Evolutionary conservation across 2,888 invertebrate genomes (phyloP), one percentile per base, ranked within the genome.

Genomic region (Creontiades dilutus): DNA sequence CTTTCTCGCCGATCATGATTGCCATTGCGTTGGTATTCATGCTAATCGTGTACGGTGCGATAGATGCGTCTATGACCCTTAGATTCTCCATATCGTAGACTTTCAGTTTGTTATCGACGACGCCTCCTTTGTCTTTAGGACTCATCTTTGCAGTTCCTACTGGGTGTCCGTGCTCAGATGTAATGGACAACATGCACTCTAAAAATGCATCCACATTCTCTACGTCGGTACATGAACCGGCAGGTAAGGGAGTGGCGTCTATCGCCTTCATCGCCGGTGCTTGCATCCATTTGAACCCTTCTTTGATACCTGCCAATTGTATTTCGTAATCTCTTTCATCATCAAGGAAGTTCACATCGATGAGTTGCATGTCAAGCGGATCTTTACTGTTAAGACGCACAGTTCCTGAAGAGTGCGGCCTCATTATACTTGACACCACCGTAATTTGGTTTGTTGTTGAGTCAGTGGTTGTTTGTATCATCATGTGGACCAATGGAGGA

Each of bases 121-220:
- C 95, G 0, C 96, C 95, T 23, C n/a, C 37, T 19, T 84, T 84
- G 0, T 93, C 94, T 0, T 94, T 94, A 92, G 96, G 96, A 0
- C 96, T 96, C 96, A 96, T 96, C 92, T 95, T 96, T 91, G 95
- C 95, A 0, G 96, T 96, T 7, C 95, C 95, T 91, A 95, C 94
- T 92, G 95, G 95, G 93, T 96, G 96, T 92, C 95, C 93, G 0
- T 95, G 95, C 27, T 94, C 94, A 0, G 96, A 95, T 57, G 95
- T 93, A 16, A 94, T 94, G 14, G 95, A 94, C 12, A 95, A 93
- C 1, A 95, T 95, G 92, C 96, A 96, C 91, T 95, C 95, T 96
- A 96, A 96, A 92, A 96, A 96, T 55, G 94, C 95, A 90, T 85
- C 48, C 61, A 57, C 23, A 27, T 27, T 7, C 91, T 96, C 96